Conservation (phyloP, 2,113 vertebrate genomes). For the Hemiprocne comata region DNA sequence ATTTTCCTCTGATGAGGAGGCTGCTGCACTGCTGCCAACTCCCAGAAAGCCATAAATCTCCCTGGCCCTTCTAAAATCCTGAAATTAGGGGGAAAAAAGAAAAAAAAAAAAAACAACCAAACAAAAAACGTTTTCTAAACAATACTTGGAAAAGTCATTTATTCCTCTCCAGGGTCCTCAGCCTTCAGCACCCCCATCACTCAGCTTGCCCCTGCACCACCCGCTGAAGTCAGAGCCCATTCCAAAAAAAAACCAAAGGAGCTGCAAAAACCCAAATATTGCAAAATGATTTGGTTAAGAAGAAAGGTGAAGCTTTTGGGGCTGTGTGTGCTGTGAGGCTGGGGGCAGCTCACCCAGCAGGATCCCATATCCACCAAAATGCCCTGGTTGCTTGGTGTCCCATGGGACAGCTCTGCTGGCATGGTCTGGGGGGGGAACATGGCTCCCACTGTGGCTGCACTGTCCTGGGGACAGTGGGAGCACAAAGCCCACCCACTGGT, state of each 20-base stretch:
- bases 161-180: not conserved
- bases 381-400: rapidly evolving
- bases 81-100: not conserved
- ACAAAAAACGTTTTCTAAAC: not conserved
- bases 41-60: not conserved
- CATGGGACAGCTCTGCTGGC: rapidly evolving
- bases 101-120: not conserved
- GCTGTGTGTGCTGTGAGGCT: rapidly evolving
- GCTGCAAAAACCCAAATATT: not conserved
- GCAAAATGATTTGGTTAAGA: not conserved
- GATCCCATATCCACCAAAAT: not conserved
- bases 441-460: not conserved
- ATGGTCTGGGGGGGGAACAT: rapidly evolving
- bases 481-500: rapidly evolving
- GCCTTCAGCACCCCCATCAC: not conserved
- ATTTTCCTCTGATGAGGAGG: not conserved
- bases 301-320: not conserved
- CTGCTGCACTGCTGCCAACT: not conserved
- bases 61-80: not conserved
- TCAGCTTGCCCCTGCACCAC: not conserved
- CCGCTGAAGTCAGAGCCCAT: rapidly evolving
- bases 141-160: not conserved
- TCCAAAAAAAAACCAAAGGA: rapidly evolving
- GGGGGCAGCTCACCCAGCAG: not conserved
- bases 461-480: not conserved